These are phyloP conservation scores for Paramormyrops hopkinsi DNA, from an alignment of 2,797 vertebrate species.

Conservation along the genomic window DNA sequence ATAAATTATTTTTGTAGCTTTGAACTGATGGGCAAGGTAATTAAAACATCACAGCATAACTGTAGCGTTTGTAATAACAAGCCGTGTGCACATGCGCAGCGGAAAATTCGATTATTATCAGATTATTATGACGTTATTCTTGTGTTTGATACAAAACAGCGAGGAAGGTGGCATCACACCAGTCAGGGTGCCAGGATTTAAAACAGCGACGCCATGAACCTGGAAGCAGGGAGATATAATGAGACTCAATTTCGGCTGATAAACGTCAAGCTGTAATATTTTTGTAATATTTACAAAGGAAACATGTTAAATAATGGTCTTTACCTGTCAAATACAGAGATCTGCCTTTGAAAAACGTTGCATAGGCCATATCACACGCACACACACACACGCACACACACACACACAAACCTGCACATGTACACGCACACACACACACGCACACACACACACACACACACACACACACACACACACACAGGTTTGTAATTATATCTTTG, in stretches of 20 bases:
- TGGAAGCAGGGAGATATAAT: background rate
- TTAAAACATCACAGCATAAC: background rate
- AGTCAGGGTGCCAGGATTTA: background rate
- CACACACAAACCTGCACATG: no score
- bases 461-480: background rate
- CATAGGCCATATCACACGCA: background rate
- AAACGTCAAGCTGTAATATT: background rate
- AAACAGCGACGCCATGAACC: background rate
- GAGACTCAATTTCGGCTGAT: background rate
- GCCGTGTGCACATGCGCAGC: background rate
- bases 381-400: background rate
- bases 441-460: no score
- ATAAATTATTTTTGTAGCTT: conserved; percentile 5
- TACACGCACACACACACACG: background rate
- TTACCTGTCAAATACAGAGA: background rate
- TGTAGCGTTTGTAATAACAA: background rate
- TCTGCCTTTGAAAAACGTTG: background rate
- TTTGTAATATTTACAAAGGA: background rate
- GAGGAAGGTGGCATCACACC: background rate
- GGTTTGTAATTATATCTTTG: background rate
- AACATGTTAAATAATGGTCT: background rate
- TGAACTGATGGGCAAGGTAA: background rate
- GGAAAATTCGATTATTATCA: background rate
- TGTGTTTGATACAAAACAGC: background rate
- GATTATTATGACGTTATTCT: conserved; percentile 6